Evolutionary conservation across 2,888 invertebrate species (phyloP), one percentile per base, ranked within the genome.

Genomic region (Exocentrus adspersus): DNA sequence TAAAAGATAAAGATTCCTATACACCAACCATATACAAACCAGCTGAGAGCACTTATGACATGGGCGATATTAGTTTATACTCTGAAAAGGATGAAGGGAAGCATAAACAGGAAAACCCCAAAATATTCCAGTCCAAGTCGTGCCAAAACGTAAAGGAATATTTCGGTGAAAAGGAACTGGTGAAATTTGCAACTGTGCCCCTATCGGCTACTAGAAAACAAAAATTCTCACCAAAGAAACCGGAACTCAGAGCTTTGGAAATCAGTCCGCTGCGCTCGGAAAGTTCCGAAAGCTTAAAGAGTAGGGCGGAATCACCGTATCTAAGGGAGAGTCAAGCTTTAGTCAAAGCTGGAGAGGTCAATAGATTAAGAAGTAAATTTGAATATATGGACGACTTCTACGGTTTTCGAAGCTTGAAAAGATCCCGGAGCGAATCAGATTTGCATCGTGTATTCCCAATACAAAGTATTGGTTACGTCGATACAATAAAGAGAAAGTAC

Each of bases 371-470:
- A 69, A 87, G 90, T 62, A 91, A 90, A 71, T 94, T 94, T 77
- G 94, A 94, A 80, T 88, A 88, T 72, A 84, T 87, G 50, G 88
- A 70, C 74, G 85, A 53, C 52, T 65, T 72, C 57, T 77, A 72
- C 56, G 75, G 75, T 61, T 63, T 65, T 77, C 72, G 70, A 76
- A 65, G 66, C 81, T 79, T 73, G 24, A 72, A 73, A 66, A 84
- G 84, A 54, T 90, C 89, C 79, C 89, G 88, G 74, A 94, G 94
- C 81, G 93, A 94, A 80, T 92, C 94, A 9, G 92, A 93, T 81
- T 82, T 94, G 37, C 86, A 88, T 52, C 84, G 87, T 64, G 87
- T 87, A 72, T 85, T 85, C 45, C 85, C 84, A 19, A 81, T 84
- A 7, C 85, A 85, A 68, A 64, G 64, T 53, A 69, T 68, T 2